These are phyloP conservation scores for Hyphantria cunea DNA, from an alignment of 1,140 invertebrate species.

Conservation along the genomic window DNA sequence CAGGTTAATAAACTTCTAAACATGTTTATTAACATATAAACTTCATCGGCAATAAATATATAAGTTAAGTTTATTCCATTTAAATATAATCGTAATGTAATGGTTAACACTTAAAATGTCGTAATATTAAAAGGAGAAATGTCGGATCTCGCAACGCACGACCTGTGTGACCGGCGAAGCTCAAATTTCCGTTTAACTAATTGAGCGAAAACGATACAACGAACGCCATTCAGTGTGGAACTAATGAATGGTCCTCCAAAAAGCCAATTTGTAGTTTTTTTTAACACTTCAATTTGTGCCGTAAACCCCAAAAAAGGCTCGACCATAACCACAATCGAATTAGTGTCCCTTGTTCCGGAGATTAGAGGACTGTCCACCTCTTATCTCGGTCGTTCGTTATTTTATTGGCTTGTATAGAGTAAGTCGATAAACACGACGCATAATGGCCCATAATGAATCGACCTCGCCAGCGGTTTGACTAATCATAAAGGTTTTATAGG, in stretches of 20 bases:
- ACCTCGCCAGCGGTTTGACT: conserved; percentile 75
- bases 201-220: conserved; percentile 78
- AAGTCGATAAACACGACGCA: conserved; percentile 79
- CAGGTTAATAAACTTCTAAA: too few relatives aligned
- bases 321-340: conserved; percentile 80
- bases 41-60: too few relatives aligned
- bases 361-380: conserved; percentile 77
- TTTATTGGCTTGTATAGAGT: conserved; percentile 79
- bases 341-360: conserved; percentile 81
- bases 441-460: conserved; percentile 81
- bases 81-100: too few relatives aligned
- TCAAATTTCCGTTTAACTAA: conserved; percentile 78
- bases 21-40: too few relatives aligned
- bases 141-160: conserved; percentile 21
- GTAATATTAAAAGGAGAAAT: too few relatives aligned
- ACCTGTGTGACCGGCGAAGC: conserved; percentile 57
- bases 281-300: conserved; percentile 80
- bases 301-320: conserved; percentile 76
- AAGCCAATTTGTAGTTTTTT: conserved; percentile 80
- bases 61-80: too few relatives aligned
- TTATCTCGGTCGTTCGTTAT: conserved; percentile 81
- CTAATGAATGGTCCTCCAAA: conserved; percentile 79
- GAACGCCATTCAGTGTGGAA: conserved; percentile 65
- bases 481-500: conserved; percentile 80
- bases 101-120: too few relatives aligned